These are phyloP conservation scores for Epizoanthus illoricatus DNA, from an alignment of 92 coral and sea anemone species.

Conservation along the genomic window DNA sequence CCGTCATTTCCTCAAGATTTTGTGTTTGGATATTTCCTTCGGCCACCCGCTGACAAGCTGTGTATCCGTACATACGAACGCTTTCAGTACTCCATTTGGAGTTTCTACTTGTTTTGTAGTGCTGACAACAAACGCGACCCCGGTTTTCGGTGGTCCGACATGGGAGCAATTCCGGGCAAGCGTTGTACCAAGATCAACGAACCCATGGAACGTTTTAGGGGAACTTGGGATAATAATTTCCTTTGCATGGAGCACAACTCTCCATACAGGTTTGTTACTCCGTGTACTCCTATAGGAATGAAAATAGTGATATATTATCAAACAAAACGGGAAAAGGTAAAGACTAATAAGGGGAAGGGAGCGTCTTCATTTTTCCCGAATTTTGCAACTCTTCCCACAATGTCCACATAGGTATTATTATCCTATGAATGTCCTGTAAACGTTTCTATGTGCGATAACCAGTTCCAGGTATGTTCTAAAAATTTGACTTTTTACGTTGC, in stretches of 20 bases:
- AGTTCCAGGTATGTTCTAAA: too few relatives aligned
- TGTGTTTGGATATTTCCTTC: conserved; percentile 56
- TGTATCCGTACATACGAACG: conserved; percentile 82
- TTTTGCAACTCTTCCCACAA: too few relatives aligned
- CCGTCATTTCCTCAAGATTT: conserved; percentile 89
- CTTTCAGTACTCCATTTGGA: conserved; percentile 65
- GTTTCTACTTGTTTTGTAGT: conserved; percentile 70
- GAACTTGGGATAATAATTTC: conserved; percentile 81
- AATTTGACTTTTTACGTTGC: too few relatives aligned
- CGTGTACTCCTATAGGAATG: not conserved
- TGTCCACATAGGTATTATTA: too few relatives aligned
- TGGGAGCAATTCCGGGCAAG: conserved; percentile 47
- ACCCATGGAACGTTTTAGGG: conserved; percentile 53
- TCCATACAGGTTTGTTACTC: conserved; percentile 71
- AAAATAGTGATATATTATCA: not conserved
- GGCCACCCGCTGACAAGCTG: conserved; percentile 56
- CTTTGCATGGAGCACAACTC: conserved; percentile 70
- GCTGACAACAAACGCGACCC: conserved; percentile 80
- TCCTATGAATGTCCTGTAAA: too few relatives aligned
- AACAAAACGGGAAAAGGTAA: not conserved
- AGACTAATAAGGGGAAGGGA: not conserved
- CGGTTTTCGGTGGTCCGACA: conserved; percentile 80
- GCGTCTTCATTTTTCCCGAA: not conserved
- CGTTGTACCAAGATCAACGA: conserved; percentile 73
- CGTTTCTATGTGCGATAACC: too few relatives aligned